Evolutionary conservation across 1,140 invertebrate genomes (phyloP).

Genomic region (Metopolophium dirhodum): DNA sequence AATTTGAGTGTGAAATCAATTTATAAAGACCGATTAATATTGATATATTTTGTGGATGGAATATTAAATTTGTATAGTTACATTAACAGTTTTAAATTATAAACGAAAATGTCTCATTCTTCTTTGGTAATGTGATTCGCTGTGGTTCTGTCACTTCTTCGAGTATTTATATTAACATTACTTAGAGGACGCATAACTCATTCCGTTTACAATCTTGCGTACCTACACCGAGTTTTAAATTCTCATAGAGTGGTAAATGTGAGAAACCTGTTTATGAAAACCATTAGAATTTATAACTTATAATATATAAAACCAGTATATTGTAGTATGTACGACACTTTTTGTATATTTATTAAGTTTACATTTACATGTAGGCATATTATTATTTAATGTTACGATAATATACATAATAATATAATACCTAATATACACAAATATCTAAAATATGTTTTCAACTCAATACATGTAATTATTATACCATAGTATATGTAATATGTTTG

Average conservation of each 20-base stretch:
- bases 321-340: neutral
- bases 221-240: neutral
- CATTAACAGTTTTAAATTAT: neutral
- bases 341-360: neutral
- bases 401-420: too few species aligned
- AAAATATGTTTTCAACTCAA: neutral
- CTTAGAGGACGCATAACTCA: neutral
- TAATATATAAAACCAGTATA: neutral
- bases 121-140: neutral
- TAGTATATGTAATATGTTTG: too few species aligned
- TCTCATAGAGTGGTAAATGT: neutral
- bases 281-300: neutral
- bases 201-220: neutral
- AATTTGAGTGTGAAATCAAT: neutral
- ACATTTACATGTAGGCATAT: too few species aligned
- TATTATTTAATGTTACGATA: too few species aligned
- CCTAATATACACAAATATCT: neutral
- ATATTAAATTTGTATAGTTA: neutral
- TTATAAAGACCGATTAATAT: neutral
- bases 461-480: neutral
- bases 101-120: neutral
- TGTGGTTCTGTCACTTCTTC: neutral
- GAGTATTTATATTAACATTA: neutral
- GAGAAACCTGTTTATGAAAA: neutral
- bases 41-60: neutral